phyloP scores from a whole-genome alignment of 2,113 vertebrate genomes.

The Nyctibius bracteatus region DNA sequence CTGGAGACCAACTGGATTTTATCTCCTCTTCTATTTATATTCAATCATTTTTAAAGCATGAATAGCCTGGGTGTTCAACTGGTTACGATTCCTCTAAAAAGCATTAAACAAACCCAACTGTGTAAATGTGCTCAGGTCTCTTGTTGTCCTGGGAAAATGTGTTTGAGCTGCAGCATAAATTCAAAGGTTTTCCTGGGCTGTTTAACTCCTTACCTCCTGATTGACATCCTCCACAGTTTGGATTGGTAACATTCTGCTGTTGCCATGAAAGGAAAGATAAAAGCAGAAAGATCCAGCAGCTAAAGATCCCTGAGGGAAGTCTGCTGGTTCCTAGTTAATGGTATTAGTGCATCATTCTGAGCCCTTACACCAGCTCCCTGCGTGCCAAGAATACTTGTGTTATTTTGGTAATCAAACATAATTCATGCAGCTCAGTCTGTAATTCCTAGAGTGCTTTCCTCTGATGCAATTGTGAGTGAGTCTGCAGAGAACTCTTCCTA shows the following conservation, averaged over 20 bases:
- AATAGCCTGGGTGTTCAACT: not conserved
- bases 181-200: not conserved
- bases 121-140: not conserved
- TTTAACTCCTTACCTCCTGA: not conserved
- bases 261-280: not conserved
- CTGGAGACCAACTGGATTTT: not conserved
- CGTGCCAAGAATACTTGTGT: not conserved
- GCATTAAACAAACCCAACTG: not conserved
- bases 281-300: not conserved
- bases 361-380: not conserved
- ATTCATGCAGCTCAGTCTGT: not conserved
- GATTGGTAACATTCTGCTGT: not conserved
- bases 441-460: not conserved
- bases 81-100: not conserved
- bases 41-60: not conserved
- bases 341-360: not conserved
- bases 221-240: accelerated
- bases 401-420: not conserved
- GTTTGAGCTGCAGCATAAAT: not conserved
- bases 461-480: not conserved
- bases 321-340: not conserved
- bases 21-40: not conserved
- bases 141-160: not conserved
- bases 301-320: not conserved
- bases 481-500: not conserved